Evolutionary conservation across 2,888 invertebrate species (phyloP).

Genomic region (Oxystoma pomonae): DNA sequence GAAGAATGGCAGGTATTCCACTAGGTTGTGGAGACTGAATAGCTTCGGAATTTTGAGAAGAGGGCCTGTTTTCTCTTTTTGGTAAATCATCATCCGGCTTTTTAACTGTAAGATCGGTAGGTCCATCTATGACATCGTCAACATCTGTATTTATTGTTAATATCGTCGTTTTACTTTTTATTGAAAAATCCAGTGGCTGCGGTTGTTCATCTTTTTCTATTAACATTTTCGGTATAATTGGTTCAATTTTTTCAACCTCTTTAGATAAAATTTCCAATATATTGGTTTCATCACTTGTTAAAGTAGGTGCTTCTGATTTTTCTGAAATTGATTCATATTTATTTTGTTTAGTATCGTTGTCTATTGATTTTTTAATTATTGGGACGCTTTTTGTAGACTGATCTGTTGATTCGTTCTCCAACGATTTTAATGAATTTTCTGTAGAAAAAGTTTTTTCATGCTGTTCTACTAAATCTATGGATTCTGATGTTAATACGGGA

Average conservation of each 20-base stretch:
- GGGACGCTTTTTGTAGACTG: no score
- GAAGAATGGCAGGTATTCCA: constrained; percentile 65
- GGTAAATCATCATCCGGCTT: constrained; percentile 48
- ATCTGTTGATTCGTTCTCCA: neutral
- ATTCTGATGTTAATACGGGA: no score
- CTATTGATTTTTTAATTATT: no score
- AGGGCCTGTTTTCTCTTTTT: constrained; percentile 47
- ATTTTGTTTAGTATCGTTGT: no score
- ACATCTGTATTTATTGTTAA: constrained; percentile 27
- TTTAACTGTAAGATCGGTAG: constrained; percentile 58
- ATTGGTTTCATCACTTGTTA: constrained; percentile 11
- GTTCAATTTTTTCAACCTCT: constrained; percentile 26
- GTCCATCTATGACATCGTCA: constrained; percentile 43
- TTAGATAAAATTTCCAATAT: constrained; percentile 20
- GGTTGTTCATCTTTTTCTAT: constrained; percentile 10
- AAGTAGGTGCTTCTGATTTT: no score
- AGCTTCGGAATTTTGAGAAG: constrained; percentile 66
- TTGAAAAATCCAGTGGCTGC: constrained; percentile 39
- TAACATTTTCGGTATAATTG: constrained; percentile 25
- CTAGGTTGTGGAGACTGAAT: constrained; percentile 71
- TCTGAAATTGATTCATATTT: no score
- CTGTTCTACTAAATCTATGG: no score
- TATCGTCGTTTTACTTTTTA: constrained; percentile 37
- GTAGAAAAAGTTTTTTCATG: no score
- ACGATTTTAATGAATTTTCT: no score